phyloP scores from a whole-genome alignment of 2,888 invertebrate genomes.

The Hypselothyrea guttata region DNA sequence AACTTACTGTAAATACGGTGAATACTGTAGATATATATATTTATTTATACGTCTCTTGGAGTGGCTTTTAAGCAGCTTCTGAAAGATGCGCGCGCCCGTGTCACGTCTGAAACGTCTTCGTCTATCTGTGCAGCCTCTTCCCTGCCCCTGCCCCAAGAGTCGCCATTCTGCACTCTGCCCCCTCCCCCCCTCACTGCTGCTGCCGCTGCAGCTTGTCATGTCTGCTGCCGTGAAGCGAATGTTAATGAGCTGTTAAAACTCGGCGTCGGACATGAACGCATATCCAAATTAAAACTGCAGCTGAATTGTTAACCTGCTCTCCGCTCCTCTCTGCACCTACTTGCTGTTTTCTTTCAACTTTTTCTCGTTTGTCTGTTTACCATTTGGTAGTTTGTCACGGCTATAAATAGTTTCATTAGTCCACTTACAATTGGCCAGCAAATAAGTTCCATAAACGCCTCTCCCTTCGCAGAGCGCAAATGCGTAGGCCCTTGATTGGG shows the following conservation, averaged over 20 bases:
- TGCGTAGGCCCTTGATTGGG: constrained; percentile 48
- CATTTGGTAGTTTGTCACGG: constrained; percentile 42
- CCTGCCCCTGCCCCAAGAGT: too few relatives aligned
- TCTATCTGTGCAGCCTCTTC: neutral
- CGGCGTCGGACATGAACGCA: constrained; percentile 29
- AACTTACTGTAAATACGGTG: constrained; percentile 15
- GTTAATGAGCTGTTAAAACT: constrained; percentile 72
- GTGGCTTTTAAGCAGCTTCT: constrained; percentile 73
- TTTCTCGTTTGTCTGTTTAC: constrained; percentile 9
- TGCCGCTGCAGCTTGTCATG: constrained; percentile 29
- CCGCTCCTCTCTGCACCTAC: neutral
- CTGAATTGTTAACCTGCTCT: constrained; percentile 1
- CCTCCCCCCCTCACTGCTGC: neutral
- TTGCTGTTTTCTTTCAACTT: neutral
- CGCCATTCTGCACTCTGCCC: too few relatives aligned
- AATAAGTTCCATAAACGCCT: constrained; percentile 23
- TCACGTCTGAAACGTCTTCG: constrained; percentile 55
- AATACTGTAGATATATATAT: too few relatives aligned
- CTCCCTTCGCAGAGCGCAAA: constrained; percentile 1
- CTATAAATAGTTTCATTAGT: constrained; percentile 66
- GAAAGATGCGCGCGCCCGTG: constrained; percentile 45
- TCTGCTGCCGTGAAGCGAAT: constrained; percentile 52
- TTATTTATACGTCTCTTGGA: constrained; percentile 35
- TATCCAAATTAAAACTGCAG: constrained; percentile 55
- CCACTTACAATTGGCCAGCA: constrained; percentile 35